Percentiles rank a stretch among this genome's conserved stretches.
phyloP scores from a whole-genome alignment of 1,140 invertebrate species.

The Drosophila nannoptera region DNA sequence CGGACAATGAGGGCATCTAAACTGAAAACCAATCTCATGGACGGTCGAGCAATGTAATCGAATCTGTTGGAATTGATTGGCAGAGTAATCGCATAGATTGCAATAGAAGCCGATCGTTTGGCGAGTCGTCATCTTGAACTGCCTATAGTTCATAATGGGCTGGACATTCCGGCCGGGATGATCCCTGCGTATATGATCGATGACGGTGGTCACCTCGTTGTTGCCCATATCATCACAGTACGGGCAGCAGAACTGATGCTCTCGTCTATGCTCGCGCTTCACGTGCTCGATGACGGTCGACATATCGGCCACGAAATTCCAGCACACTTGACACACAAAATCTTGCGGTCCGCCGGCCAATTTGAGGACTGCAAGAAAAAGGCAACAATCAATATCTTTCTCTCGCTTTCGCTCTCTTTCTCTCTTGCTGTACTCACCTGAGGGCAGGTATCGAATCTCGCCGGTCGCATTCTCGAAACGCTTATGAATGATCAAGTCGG shows the following conservation, averaged over 20 bases:
- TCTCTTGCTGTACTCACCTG: conserved; percentile 26
- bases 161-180: conserved; percentile 28
- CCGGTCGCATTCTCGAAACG: neutral
- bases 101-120: conserved; percentile 50
- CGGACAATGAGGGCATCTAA: conserved; percentile 41
- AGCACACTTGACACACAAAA: conserved; percentile 48
- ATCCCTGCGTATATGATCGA: conserved; percentile 21
- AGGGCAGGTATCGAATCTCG: conserved; percentile 42
- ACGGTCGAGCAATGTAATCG: conserved; percentile 13
- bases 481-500: conserved; percentile 39
- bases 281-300: conserved; percentile 21
- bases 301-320: neutral
- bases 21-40: conserved; percentile 29
- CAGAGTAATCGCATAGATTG: conserved; percentile 14
- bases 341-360: neutral
- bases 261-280: conserved; percentile 9
- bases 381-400: neutral
- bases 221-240: neutral
- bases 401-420: no score
- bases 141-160: conserved; percentile 30
- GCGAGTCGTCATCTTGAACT: conserved; percentile 4
- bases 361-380: neutral
- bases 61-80: conserved; percentile 18
- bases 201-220: neutral
- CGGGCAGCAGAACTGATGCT: conserved; percentile 33